A percentile compares a stretch with the other conserved stretches of the same genome.
Conservation (phyloP, 2,797 vertebrate species). For the Sebastes umbrosus region DNA sequence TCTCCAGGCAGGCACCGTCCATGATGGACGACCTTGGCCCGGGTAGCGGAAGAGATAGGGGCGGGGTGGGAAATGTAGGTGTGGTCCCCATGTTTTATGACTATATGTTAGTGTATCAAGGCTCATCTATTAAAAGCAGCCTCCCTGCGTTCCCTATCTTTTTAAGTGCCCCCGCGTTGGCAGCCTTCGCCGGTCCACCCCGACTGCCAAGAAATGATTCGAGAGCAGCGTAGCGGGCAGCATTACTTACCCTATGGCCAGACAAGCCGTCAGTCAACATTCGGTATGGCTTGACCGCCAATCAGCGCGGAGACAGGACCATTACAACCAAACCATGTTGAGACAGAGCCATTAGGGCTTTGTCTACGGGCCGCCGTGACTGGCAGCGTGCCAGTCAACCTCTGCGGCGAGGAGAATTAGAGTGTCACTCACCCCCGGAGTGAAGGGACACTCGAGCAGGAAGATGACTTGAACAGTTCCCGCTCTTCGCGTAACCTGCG, state of each 20-base stretch:
- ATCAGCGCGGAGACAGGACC: slow-evolving; percentile 49
- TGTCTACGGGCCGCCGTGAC: slow-evolving; percentile 43
- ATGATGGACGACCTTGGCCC: slow-evolving; percentile 72
- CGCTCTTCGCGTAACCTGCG: slow-evolving; percentile 42
- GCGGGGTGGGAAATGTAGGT: slow-evolving; percentile 60
- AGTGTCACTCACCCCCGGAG: slow-evolving; percentile 61
- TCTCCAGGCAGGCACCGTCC: slow-evolving; percentile 17
- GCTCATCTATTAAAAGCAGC: slow-evolving; percentile 72
- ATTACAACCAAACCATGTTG: slow-evolving; percentile 64
- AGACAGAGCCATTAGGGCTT: slow-evolving; percentile 57
- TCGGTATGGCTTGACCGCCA: slow-evolving; percentile 52
- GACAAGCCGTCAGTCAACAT: slow-evolving; percentile 63
- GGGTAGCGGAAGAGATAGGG: slow-evolving; percentile 22
- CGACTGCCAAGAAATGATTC: slow-evolving; percentile 73
- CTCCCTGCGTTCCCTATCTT: slow-evolving; percentile 58
- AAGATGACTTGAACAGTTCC: slow-evolving; percentile 40
- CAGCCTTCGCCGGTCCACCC: slow-evolving; percentile 35
- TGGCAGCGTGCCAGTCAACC: slow-evolving; percentile 62
- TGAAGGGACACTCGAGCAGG: slow-evolving; percentile 37
- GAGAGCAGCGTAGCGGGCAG: slow-evolving; percentile 34
- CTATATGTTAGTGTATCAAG: slow-evolving; percentile 68
- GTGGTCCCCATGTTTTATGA: slow-evolving; percentile 75
- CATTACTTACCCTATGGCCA: slow-evolving; percentile 41
- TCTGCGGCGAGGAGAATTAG: slow-evolving; percentile 38
- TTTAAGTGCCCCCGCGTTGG: slow-evolving; percentile 72